These are phyloP conservation scores for Stegophylla sp. DNA, from an alignment of 2,888 invertebrate genomes.

Conservation along the genomic window DNA sequence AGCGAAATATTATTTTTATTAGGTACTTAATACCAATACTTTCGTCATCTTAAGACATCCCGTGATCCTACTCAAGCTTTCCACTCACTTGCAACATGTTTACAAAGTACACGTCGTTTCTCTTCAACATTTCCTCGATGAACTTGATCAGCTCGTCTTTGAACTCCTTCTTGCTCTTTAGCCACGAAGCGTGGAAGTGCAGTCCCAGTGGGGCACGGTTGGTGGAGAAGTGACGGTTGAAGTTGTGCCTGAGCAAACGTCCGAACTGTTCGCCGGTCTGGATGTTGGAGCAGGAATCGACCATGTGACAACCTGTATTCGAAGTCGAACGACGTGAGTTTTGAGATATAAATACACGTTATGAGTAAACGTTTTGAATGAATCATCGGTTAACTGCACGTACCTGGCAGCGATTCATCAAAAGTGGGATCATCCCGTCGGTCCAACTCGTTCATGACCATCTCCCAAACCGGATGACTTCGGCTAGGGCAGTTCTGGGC, in stretches of 20 bases:
- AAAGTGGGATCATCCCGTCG: conserved; percentile 92
- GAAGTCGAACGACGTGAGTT: neutral
- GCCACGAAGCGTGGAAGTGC: conserved; percentile 94
- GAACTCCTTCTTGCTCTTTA: conserved; percentile 92
- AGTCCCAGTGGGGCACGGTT: conserved; percentile 92
- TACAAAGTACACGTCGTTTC: conserved; percentile 91
- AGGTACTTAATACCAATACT: too few relatives aligned
- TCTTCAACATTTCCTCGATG: conserved; percentile 88
- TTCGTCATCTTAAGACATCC: neutral
- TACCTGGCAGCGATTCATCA: conserved; percentile 87
- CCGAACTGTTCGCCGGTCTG: conserved; percentile 90
- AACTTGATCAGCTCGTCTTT: conserved; percentile 89
- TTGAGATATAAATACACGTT: neutral
- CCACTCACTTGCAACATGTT: conserved; percentile 75
- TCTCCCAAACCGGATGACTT: conserved; percentile 94
- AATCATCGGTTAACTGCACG: too few relatives aligned
- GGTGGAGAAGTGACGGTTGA: conserved; percentile 89
- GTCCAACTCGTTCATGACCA: conserved; percentile 94
- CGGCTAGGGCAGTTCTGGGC: conserved; percentile 88
- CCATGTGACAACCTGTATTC: conserved; percentile 78
- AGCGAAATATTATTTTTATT: conserved; percentile 48
- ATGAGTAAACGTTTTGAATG: too few relatives aligned
- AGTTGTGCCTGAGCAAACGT: conserved; percentile 88
- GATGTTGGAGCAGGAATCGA: conserved; percentile 92
- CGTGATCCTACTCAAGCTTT: neutral